Base-by-base conservation (phyloP, 2,888 invertebrate genomes). In the Tachina grossa region DNA sequence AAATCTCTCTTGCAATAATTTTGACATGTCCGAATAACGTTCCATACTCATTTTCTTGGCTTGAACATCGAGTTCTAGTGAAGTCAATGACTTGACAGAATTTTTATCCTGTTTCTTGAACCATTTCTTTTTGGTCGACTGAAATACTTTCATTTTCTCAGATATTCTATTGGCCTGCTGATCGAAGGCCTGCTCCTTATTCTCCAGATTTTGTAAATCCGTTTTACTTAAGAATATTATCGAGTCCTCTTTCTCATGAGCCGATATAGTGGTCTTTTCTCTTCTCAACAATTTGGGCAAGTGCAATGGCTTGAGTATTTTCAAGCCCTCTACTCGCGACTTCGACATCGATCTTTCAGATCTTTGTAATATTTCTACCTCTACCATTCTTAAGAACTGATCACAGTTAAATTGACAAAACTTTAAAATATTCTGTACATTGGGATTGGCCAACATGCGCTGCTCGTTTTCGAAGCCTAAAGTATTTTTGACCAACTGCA, bases 11-110 rank as follows among this genome's bases (percentile, higher is more conserved):
- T 95, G 95, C 86, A 95, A 94, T 80, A 95, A 92, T 90, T 95
- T 95, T 6, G 95, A 94, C 95, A 95, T 95, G 88, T 95, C 95
- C 90, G 95, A 95, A 87, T 95, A 95, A 65, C 95, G 93, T 89
- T 95, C 95, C 91, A 95, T 95, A 84, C 95, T 95, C 92, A 95
- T 94, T 87, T 95, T 94, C 89, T 95, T 95, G 83, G 95, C 95
- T 74, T 94, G 94, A 79, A 93, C 93, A 90, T 95, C 95, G 84
- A 95, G 93, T 79, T 95, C 94, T 4, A 93, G 83, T 16, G 90
- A 89, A 13, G 83, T 90, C 85, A 84, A 83, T 14, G 90, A 89
- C 43, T 81, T 87, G 5, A 86, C 86, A 0, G 88, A 88, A 13
- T 90, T 89, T 49, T 92, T 91, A 13, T 91, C 90, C 49, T 89